These are phyloP conservation scores for Alligator sinensis DNA, from an alignment of 2,113 vertebrate species.

Conservation along the genomic window DNA sequence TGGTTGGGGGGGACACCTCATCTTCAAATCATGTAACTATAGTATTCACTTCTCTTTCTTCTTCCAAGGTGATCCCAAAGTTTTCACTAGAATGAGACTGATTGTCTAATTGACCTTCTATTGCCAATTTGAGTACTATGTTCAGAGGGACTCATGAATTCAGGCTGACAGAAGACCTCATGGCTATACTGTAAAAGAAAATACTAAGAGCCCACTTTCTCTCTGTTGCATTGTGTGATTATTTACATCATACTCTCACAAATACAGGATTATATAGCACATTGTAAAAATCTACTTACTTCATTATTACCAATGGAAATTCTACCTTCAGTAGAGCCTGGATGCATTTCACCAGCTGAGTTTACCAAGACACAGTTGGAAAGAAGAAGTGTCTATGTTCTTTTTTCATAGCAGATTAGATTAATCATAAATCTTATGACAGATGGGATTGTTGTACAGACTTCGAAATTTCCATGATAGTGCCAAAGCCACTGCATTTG, in stretches of 20 bases:
- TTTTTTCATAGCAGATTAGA: conserved; percentile 16
- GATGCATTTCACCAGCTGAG: neutral
- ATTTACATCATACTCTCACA: neutral
- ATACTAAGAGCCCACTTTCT: conserved; percentile 50
- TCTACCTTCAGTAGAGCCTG: neutral
- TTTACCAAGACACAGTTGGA: conserved; percentile 5
- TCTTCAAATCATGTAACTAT: too few relatives aligned
- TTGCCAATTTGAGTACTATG: conserved; percentile 54
- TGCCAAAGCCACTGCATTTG: neutral
- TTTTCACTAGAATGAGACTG: conserved; percentile 5
- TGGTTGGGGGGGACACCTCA: too few relatives aligned
- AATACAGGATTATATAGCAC: conserved; percentile 39
- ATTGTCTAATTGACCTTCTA: conserved; percentile 53
- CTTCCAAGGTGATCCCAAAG: conserved; percentile 60
- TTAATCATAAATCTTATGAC: conserved; percentile 23
- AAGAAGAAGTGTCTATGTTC: neutral
- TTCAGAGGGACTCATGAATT: conserved; percentile 35
- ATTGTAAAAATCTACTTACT: conserved; percentile 54
- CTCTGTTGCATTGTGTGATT: neutral
- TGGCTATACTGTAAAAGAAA: conserved; percentile 23
- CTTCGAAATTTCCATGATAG: neutral
- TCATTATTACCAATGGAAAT: conserved; percentile 16
- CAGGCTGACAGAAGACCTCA: conserved; percentile 4
- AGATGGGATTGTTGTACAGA: conserved; percentile 22
- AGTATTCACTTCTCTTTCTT: neutral